Evolutionary conservation across 2,113 vertebrate genomes (phyloP).

Genomic region (Pica pica): DNA sequence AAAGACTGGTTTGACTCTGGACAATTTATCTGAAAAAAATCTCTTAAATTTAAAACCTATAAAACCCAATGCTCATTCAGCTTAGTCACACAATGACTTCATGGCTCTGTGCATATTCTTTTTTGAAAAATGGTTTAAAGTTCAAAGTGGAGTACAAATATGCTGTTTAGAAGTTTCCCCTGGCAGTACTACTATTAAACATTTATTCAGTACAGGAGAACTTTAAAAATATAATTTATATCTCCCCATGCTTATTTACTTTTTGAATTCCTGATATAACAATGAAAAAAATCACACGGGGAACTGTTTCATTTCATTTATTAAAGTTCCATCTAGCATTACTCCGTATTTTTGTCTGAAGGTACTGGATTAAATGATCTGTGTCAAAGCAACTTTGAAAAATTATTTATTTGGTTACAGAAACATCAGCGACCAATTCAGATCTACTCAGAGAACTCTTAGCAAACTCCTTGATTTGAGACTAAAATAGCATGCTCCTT

Average conservation of each 20-base stretch:
- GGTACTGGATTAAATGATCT: background rate
- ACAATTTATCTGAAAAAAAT: background rate
- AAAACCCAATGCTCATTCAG: background rate
- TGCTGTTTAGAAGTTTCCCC: background rate
- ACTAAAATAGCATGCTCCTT: background rate
- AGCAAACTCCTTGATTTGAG: background rate
- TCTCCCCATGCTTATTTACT: background rate
- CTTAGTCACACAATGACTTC: background rate
- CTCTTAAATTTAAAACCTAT: background rate
- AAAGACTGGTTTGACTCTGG: background rate
- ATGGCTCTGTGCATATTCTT: background rate
- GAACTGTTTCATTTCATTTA: background rate
- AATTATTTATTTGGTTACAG: background rate
- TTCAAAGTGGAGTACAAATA: background rate
- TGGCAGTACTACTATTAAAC: background rate
- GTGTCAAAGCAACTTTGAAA: background rate
- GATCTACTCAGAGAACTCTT: background rate
- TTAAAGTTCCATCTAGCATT: background rate
- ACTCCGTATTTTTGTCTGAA: background rate
- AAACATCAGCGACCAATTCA: background rate
- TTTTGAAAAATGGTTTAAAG: background rate
- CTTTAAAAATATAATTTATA: background rate
- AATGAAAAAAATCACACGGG: background rate
- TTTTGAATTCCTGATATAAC: background rate
- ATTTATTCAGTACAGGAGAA: background rate